Evolutionary conservation across 2,888 invertebrate genomes (phyloP).

Genomic region (Noctua pronuba): DNA sequence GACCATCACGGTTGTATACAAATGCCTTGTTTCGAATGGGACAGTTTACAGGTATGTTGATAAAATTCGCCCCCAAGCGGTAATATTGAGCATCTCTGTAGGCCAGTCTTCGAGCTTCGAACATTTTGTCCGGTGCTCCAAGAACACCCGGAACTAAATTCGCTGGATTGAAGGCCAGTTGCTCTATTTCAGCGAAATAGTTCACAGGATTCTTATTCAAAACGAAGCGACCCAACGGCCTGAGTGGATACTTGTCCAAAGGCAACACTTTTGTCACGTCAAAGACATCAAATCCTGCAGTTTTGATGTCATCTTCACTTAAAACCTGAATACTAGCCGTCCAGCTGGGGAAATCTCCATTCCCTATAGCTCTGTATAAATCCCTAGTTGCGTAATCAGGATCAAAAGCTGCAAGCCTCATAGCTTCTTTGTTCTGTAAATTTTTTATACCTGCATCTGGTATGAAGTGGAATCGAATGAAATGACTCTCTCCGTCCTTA

Average conservation of each 20-base stretch:
- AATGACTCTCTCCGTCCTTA: slow-evolving; percentile 91
- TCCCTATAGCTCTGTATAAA: slow-evolving; percentile 95
- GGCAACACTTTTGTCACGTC: slow-evolving; percentile 97
- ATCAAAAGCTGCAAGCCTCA: slow-evolving; percentile 92
- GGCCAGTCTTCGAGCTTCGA: slow-evolving; percentile 95
- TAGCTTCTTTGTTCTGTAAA: slow-evolving; percentile 92
- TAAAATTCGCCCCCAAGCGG: slow-evolving; percentile 97
- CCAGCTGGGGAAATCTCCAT: slow-evolving; percentile 93
- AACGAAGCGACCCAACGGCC: slow-evolving; percentile 95
- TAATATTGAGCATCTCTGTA: slow-evolving; percentile 96
- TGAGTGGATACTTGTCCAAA: slow-evolving; percentile 93
- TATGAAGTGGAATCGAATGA: slow-evolving; percentile 96
- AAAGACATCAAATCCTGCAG: slow-evolving; percentile 95
- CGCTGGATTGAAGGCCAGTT: slow-evolving; percentile 96
- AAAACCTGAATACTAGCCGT: slow-evolving; percentile 95
- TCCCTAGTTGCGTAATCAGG: slow-evolving; percentile 97
- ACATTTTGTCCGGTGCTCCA: slow-evolving; percentile 97
- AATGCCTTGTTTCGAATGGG: slow-evolving; percentile 92
- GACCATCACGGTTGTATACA: slow-evolving; percentile 97
- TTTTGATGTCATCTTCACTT: slow-evolving; percentile 94
- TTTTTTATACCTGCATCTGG: slow-evolving; percentile 96
- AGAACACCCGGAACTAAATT: slow-evolving; percentile 97
- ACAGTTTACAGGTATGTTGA: slow-evolving; percentile 98
- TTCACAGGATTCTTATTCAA: slow-evolving; percentile 96
- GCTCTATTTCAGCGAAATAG: slow-evolving; percentile 97